Evolutionary conservation across 2,113 vertebrate species (phyloP), one percentile per base, ranked within the genome.

Genomic region (Chloropsis cyanopogon): DNA sequence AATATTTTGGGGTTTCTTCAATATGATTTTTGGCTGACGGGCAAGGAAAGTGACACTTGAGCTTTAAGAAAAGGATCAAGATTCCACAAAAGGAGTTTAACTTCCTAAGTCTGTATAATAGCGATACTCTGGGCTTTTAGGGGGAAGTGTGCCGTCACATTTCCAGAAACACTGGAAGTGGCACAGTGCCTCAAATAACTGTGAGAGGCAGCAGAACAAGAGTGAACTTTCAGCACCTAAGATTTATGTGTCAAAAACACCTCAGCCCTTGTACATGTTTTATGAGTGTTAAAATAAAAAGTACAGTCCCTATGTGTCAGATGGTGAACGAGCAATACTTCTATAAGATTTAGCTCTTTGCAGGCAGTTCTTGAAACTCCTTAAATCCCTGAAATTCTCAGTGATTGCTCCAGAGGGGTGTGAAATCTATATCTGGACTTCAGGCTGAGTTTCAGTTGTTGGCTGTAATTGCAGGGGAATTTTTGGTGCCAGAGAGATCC

Each of bases 221-320:
- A 94, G 7, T 65, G 83, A 95, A 95, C 86, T 96, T 95, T 95
- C 94, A 91, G 79, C 17, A 82, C 44, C 85, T 7, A 18, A 84
- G 96, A 97, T 97, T 92, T 97, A 96, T 88, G 84, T 71, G 65
- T 95, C 91, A 92, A 84, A 97, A 96, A 90, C 84, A 39, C 93
- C 76, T 75, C 47, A 61, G 82, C 59, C 33, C 73, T 94, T 50
- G 84, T 96, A 91, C 89, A 86, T 95, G 81, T 87, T 98, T 97
- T 97, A 94, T 90, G 95, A 97, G 69, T 6, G n/a, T 71, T 92
- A 91, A 97, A 96, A 95, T 84, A 90, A 90, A 95, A 97, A 94
- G 60, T 61, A 77, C 28, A 89, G 88, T 84, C 91, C 78, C 72
- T 73, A 3, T 50, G 85, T 93, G 83, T 97, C 83, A 41, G 79